These are phyloP conservation scores for Aplidium turbinatum DNA, from an alignment of 23 tunicate species.

Conservation along the genomic window DNA sequence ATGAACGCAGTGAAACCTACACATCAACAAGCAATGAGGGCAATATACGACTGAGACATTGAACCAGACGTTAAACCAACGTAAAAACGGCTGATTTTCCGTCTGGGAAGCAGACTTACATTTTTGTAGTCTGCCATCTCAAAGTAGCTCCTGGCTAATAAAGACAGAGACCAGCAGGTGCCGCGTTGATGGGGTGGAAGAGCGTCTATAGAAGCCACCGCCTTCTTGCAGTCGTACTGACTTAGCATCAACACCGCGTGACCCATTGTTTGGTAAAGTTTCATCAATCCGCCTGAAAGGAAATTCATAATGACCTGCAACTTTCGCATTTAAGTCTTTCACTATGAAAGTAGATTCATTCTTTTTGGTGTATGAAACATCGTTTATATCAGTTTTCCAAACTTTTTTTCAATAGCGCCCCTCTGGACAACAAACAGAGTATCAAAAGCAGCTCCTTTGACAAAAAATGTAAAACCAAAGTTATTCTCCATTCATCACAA, in stretches of 20 bases:
- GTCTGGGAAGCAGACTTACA: conserved; percentile 34
- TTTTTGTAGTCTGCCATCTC: conserved; percentile 79
- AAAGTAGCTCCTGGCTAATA: conserved; percentile 74
- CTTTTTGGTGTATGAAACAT: too few relatives aligned
- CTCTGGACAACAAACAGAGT: too few relatives aligned
- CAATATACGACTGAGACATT: too few relatives aligned
- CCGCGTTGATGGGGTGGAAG: conserved; percentile 73
- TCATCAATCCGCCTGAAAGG: conserved; percentile 64
- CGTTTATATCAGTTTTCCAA: too few relatives aligned
- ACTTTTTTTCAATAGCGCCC: too few relatives aligned
- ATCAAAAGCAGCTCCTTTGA: too few relatives aligned
- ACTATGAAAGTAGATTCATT: too few relatives aligned
- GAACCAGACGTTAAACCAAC: too few relatives aligned
- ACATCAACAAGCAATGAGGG: not conserved
- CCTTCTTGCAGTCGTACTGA: conserved; percentile 78
- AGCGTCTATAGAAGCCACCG: conserved; percentile 41
- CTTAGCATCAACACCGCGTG: conserved; percentile 59
- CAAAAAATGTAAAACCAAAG: too few relatives aligned
- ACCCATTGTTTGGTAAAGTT: conserved; percentile 66
- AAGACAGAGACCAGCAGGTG: conserved; percentile 76
- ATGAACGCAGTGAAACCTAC: not conserved
- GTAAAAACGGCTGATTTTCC: too few relatives aligned
- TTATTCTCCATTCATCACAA: too few relatives aligned
- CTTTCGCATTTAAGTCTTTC: too few relatives aligned
- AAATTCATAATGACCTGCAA: not conserved